Evolutionary conservation across 2,888 invertebrate genomes (phyloP).

Genomic region (Papilio demoleus): DNA sequence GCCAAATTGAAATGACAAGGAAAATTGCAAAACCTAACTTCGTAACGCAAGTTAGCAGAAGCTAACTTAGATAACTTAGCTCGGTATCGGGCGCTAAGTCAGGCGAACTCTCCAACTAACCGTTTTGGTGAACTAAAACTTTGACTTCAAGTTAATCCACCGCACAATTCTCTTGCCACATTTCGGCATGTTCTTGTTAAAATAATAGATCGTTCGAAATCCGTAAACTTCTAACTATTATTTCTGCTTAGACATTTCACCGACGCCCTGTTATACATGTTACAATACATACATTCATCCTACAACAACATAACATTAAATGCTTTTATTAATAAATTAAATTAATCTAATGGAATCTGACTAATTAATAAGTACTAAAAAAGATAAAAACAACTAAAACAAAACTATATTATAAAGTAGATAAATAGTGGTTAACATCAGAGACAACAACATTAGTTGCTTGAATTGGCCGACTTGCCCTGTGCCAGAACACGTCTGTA

Average conservation of each 20-base stretch:
- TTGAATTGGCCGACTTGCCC: too few species aligned
- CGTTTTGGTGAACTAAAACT: constrained; percentile 69
- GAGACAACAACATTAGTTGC: too few species aligned
- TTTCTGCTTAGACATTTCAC: constrained; percentile 2
- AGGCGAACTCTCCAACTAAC: constrained; percentile 69
- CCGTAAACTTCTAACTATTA: constrained; percentile 29
- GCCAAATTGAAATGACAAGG: constrained; percentile 60
- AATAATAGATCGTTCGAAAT: constrained; percentile 41
- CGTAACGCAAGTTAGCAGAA: constrained; percentile 65
- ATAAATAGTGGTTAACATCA: too few species aligned
- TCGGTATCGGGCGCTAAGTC: constrained; percentile 76
- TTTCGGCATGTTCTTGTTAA: constrained; percentile 39
- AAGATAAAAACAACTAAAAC: too few species aligned
- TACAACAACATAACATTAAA: not conserved
- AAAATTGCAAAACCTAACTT: constrained; percentile 73
- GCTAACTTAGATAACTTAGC: constrained; percentile 74
- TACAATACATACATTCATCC: not conserved
- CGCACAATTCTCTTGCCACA: constrained; percentile 37
- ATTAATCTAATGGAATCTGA: too few species aligned
- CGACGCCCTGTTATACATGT: too few species aligned
- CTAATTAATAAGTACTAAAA: too few species aligned
- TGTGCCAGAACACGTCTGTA: too few species aligned
- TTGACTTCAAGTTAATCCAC: constrained; percentile 55
- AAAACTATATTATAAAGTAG: not conserved
- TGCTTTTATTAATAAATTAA: not conserved